These are phyloP conservation scores for Malurus alboscapulatus DNA, from an alignment of 2,113 vertebrate genomes.

Conservation along the genomic window DNA sequence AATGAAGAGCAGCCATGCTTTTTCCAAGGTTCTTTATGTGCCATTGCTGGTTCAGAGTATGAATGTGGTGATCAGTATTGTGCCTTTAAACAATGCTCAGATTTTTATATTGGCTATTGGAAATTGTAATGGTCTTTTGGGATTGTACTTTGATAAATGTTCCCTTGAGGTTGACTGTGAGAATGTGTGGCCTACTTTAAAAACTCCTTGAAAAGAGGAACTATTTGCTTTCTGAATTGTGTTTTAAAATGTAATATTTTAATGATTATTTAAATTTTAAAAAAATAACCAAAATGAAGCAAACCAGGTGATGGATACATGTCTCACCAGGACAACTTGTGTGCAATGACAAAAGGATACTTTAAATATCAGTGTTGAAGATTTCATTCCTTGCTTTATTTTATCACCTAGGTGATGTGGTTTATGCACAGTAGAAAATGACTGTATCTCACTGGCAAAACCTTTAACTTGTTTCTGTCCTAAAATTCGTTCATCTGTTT, in stretches of 20 bases:
- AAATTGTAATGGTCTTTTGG: neutral
- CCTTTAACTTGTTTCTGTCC: neutral
- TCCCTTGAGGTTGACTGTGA: neutral
- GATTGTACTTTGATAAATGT: neutral
- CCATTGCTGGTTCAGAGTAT: neutral
- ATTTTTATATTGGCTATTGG: neutral
- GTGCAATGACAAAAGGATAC: neutral
- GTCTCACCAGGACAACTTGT: neutral
- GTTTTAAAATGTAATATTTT: neutral
- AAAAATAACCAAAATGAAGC: neutral
- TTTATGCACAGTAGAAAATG: neutral
- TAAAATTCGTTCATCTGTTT: neutral
- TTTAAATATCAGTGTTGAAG: fast-evolving
- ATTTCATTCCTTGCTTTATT: neutral
- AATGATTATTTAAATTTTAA: neutral
- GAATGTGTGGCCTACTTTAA: neutral
- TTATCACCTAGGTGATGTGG: neutral
- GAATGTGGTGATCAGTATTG: neutral
- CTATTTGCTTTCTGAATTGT: neutral
- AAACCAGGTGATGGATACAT: neutral
- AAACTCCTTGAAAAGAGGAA: neutral
- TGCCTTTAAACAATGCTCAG: neutral
- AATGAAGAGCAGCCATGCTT: neutral
- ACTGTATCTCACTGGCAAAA: neutral
- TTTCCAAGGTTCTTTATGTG: neutral